Percentiles rank a stretch among this genome's conserved stretches.
phyloP scores from a whole-genome alignment of 2,888 invertebrate genomes.

The Hypselothyrea guttata region DNA sequence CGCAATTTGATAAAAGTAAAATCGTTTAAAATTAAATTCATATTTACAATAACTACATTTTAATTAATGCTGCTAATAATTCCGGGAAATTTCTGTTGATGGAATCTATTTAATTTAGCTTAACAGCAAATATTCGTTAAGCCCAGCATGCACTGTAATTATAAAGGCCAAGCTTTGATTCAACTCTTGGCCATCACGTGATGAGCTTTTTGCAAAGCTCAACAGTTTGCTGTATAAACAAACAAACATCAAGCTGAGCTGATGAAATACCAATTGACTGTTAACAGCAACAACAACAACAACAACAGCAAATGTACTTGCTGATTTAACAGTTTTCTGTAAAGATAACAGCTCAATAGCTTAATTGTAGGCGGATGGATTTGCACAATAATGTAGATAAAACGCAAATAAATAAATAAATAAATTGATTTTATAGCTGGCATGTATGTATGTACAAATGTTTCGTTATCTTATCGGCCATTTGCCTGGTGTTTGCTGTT shows the following conservation, averaged over 20 bases:
- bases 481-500: slow-evolving; percentile 34
- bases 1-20: too few species aligned
- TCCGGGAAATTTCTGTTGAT: too few species aligned
- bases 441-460: too few species aligned
- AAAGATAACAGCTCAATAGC: slow-evolving; percentile 1
- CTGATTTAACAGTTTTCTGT: slow-evolving; percentile 12
- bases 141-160: neutral
- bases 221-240: slow-evolving; percentile 18
- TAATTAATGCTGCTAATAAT: too few species aligned
- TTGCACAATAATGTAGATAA: too few species aligned
- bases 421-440: slow-evolving; percentile 3
- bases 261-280: slow-evolving; percentile 35
- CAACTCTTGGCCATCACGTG: slow-evolving; percentile 36
- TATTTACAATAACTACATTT: neutral
- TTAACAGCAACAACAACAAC: slow-evolving; percentile 8
- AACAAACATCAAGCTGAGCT: slow-evolving; percentile 13
- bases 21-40: too few species aligned
- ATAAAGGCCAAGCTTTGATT: slow-evolving; percentile 21
- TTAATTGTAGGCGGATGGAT: slow-evolving; percentile 25
- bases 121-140: too few species aligned
- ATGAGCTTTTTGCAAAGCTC: slow-evolving; percentile 34
- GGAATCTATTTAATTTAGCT: too few species aligned
- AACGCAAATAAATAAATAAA: slow-evolving; percentile 1
- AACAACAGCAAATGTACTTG: slow-evolving; percentile 8
- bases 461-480: slow-evolving; percentile 65